Percentiles rank a stretch among this genome's conserved stretches.
Evolutionary conservation across 1,140 invertebrate genomes (phyloP).

Genomic region (Coptotermes formosanus): DNA sequence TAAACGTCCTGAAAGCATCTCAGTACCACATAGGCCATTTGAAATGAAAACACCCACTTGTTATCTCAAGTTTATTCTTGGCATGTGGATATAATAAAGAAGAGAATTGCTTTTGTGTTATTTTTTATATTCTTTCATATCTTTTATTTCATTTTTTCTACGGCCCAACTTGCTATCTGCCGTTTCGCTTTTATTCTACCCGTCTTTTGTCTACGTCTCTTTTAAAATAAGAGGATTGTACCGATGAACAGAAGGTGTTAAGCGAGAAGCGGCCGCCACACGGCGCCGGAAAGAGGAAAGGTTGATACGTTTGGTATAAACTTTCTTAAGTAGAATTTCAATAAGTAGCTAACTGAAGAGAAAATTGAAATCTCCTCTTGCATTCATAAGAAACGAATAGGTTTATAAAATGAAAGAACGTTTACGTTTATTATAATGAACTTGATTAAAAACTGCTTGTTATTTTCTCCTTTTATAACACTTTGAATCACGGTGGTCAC

Average conservation of each 20-base stretch:
- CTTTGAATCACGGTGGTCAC: too few species aligned
- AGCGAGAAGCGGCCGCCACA: neutral
- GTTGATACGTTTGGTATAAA: slow-evolving; percentile 14
- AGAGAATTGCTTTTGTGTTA: neutral
- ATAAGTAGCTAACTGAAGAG: neutral
- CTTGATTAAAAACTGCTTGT: too few species aligned
- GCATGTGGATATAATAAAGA: neutral
- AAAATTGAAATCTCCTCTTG: neutral
- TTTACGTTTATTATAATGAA: neutral
- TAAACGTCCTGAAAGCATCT: too few species aligned
- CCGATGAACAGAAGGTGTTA: neutral
- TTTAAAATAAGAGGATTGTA: neutral
- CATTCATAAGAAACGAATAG: neutral
- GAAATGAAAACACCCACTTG: neutral
- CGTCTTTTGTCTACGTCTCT: neutral
- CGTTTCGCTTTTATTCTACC: neutral
- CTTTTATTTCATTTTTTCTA: neutral
- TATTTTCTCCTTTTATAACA: too few species aligned
- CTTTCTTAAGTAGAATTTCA: neutral
- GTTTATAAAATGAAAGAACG: neutral
- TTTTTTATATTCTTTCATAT: neutral
- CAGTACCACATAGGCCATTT: neutral
- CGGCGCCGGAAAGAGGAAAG: neutral
- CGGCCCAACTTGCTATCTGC: neutral
- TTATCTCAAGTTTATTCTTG: neutral